Evolutionary conservation across 2,113 vertebrate genomes (phyloP), one percentile per base, ranked within the genome.

Genomic region (Gorsachius goisagi): DNA sequence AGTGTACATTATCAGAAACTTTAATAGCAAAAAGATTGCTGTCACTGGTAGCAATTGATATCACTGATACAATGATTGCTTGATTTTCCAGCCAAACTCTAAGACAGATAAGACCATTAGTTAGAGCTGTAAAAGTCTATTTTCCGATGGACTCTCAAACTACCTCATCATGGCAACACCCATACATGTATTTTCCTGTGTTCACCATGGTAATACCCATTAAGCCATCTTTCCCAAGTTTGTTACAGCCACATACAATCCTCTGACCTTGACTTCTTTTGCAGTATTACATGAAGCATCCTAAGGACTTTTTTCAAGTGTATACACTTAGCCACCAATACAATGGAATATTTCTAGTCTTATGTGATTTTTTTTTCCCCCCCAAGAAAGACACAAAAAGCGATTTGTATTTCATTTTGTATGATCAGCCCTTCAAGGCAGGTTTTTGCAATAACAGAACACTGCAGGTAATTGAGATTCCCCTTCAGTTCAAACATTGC

Each of bases 391-490:
- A 13, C 18, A 89, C 41, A 26, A 52, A 32, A 69, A 66, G 9
- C 0, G 0, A 47, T 64, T 35, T 45, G 1, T 23, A 23, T 56
- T 91, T 79, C 12, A 32, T 44, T 72, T 44, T 11, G 7, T 5
- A 52, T 12, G 11, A 52, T 19, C 58, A 68, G 47, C 49, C 60
- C 49, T 63, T 55, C 33, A 41, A 90, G 63, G 67, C 22, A 73
- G 50, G 55, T 24, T 83, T 76, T 26, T 76, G 59, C 68, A 52
- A 32, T 2, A 59, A 0, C 4, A 66, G 27, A 89, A n/a, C 26
- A 6, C 52, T 10, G 28, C 18, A 83, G 37, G 75, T 80, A 93
- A 93, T 50, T 86, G 79, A 84, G 93, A 93, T 94, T 84, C 94
- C 77, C 88, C 85, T 95, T 69, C 58, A 74, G 88, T 84, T 83